Evolutionary conservation across 2,888 invertebrate genomes (phyloP).

Genomic region (Gisinianus flammeolus): DNA sequence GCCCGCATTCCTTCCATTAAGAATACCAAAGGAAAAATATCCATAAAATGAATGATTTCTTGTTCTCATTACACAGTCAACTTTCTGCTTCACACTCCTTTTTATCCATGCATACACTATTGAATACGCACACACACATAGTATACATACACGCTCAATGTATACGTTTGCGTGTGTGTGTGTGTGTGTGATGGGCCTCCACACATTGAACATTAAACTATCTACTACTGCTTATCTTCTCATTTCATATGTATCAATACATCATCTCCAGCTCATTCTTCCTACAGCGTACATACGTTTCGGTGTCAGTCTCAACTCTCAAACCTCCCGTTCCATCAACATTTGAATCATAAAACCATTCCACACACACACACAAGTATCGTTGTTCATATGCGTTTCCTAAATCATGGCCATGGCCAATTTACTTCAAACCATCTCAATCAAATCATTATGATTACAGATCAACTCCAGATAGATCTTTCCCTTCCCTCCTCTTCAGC

Average conservation of each 20-base stretch:
- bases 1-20: conserved; percentile 48
- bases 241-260: not conserved
- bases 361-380: too few species aligned
- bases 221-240: not conserved
- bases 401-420: conserved; percentile 5
- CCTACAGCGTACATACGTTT: too few species aligned
- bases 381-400: too few species aligned
- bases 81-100: conserved; percentile 25
- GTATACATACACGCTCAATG: too few species aligned
- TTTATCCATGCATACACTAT: conserved; percentile 22
- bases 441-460: conserved; percentile 15
- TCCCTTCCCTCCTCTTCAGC: too few species aligned
- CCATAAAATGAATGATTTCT: conserved; percentile 47
- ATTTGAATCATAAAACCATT: not conserved
- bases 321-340: not conserved
- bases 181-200: not conserved
- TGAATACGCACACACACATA: not conserved
- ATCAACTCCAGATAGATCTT: too few species aligned
- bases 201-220: not conserved
- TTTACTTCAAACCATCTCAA: conserved; percentile 5
- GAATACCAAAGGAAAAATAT: conserved; percentile 43
- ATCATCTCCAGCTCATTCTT: not conserved
- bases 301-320: not conserved
- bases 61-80: conserved; percentile 22
- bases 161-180: not conserved